Conservation (phyloP, 2,888 invertebrate species). For the Lingula anatina region DNA sequence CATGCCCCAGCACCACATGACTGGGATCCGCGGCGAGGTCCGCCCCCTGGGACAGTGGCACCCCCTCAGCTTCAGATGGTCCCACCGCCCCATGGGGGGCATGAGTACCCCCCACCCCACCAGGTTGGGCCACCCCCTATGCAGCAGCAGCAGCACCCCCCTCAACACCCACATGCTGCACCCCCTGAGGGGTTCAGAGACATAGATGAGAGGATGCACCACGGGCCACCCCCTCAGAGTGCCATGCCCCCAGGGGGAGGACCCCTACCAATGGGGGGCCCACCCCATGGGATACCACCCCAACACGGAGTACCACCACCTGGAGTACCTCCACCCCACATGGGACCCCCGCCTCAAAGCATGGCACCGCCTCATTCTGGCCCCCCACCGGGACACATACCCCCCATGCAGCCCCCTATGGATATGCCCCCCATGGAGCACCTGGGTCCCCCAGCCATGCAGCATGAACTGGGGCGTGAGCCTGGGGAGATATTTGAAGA, state of each 20-base stretch:
- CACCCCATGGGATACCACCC: background rate
- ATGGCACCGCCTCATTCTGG: background rate
- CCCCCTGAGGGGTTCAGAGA: conserved; percentile 11
- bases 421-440: background rate
- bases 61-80: background rate
- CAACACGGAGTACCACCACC: background rate
- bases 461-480: background rate
- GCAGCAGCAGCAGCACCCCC: background rate
- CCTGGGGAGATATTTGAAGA: background rate
- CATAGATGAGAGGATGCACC: conserved; percentile 9
- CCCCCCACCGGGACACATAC: background rate
- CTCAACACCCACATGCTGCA: background rate
- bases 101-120: background rate
- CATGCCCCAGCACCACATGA: too few relatives aligned
- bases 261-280: background rate
- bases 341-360: background rate
- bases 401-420: background rate
- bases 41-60: conserved; percentile 2
- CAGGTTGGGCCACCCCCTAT: background rate
- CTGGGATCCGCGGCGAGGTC: conserved; percentile 7
- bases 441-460: background rate
- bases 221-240: background rate
- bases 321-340: background rate
- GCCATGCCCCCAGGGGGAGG: too few relatives aligned
- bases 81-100: background rate